Evolutionary conservation across 2,888 invertebrate species (phyloP).

Genomic region (Philaethria dido): DNA sequence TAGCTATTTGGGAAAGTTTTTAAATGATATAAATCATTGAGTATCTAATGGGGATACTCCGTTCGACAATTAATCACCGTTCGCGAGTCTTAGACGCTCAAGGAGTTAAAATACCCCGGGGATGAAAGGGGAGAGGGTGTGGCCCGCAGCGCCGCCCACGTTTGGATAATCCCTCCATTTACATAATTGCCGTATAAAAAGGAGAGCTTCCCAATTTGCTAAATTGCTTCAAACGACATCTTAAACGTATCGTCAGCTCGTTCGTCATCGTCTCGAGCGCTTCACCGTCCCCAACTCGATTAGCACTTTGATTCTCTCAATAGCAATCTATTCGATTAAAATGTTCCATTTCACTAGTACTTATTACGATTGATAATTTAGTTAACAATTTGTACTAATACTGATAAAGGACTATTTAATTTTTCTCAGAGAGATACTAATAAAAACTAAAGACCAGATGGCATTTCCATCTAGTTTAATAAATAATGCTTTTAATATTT

Average conservation of each 20-base stretch:
- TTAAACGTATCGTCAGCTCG: constrained; percentile 60
- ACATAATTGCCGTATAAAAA: constrained; percentile 85
- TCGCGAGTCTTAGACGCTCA: constrained; percentile 72
- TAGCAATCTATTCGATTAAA: constrained; percentile 37
- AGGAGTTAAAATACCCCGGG: constrained; percentile 64
- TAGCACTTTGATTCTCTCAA: constrained; percentile 39
- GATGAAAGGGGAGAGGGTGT: constrained; percentile 74
- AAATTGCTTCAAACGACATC: constrained; percentile 81
- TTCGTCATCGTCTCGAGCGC: constrained; percentile 52
- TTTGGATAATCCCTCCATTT: constrained; percentile 82
- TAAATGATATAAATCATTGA: constrained; percentile 76
- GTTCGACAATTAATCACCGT: constrained; percentile 77
- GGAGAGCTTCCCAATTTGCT: constrained; percentile 82
- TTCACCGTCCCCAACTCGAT: constrained; percentile 35
- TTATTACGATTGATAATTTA: constrained; percentile 11
- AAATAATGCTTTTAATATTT: no score
- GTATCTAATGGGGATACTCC: constrained; percentile 62
- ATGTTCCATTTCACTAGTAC: constrained; percentile 13
- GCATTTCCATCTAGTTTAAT: no score
- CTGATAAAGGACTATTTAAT: no score
- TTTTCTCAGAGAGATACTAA: no score
- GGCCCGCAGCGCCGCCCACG: constrained; percentile 76
- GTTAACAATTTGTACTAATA: neutral
- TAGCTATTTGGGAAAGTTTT: constrained; percentile 46
- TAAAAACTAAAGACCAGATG: no score